phyloP scores from a whole-genome alignment of 2,888 invertebrate genomes.

The Tiliacea aurago region DNA sequence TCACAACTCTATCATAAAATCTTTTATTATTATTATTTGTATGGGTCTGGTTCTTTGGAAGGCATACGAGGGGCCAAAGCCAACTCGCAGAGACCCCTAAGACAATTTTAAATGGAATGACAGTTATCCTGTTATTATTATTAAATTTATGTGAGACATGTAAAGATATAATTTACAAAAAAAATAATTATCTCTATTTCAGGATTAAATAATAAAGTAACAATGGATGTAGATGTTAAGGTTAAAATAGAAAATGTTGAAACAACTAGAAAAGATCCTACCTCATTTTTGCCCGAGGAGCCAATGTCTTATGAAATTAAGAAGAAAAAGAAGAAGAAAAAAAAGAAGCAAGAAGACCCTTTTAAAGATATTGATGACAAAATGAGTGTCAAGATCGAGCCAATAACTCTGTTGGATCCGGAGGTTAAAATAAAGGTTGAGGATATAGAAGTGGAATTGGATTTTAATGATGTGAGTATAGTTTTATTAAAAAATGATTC shows the following conservation, averaged over 20 bases:
- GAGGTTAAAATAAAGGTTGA: slow-evolving; percentile 87
- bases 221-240: slow-evolving; percentile 56
- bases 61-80: too few species aligned
- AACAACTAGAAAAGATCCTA: slow-evolving; percentile 79
- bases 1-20: background rate
- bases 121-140: too few species aligned
- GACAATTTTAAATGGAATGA: too few species aligned
- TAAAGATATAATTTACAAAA: background rate
- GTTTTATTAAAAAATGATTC: background rate
- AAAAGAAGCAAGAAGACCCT: slow-evolving; percentile 81
- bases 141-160: background rate
- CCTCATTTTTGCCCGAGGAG: slow-evolving; percentile 83
- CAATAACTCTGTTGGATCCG: slow-evolving; percentile 75
- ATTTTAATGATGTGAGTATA: slow-evolving; percentile 84
- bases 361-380: slow-evolving; percentile 81
- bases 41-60: too few species aligned
- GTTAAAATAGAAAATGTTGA: slow-evolving; percentile 52
- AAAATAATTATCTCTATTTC: slow-evolving; percentile 22
- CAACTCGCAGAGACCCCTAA: too few species aligned
- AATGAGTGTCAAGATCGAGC: slow-evolving; percentile 57
- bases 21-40: too few species aligned
- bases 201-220: slow-evolving; percentile 37
- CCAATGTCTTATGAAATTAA: slow-evolving; percentile 86
- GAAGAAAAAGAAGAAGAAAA: slow-evolving; percentile 85
- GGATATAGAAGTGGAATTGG: slow-evolving; percentile 86